Percentiles rank a stretch among this genome's conserved stretches.
These are phyloP conservation scores for Scylla paramamosain DNA, from an alignment of 1,140 invertebrate species.

Conservation along the genomic window DNA sequence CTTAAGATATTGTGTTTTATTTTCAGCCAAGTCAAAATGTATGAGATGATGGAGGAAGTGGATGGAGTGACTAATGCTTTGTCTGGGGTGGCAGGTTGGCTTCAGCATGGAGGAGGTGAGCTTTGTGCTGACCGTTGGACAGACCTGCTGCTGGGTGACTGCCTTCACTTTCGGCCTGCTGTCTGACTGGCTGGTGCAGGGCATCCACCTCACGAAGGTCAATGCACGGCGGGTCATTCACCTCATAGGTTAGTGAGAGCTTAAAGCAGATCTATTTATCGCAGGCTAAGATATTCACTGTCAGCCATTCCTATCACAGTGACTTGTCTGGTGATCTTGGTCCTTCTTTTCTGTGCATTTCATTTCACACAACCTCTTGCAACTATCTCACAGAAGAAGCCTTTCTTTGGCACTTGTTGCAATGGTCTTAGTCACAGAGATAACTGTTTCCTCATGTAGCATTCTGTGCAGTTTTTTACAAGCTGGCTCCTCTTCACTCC, in stretches of 20 bases:
- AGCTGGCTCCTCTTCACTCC: not conserved
- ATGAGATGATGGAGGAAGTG: no score
- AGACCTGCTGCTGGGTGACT: conserved; percentile 23
- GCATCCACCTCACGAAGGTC: conserved; percentile 2
- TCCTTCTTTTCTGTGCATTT: no score
- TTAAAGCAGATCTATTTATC: not conserved
- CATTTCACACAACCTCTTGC: no score
- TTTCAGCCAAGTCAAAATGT: no score
- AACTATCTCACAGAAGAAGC: no score
- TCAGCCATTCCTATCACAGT: no score
- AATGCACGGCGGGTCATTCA: conserved; percentile 58
- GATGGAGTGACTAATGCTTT: not conserved
- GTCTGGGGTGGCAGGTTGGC: conserved; percentile 37
- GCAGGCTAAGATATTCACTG: no score
- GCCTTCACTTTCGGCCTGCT: conserved; percentile 56
- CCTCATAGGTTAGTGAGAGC: conserved; percentile 34
- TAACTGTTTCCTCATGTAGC: not conserved
- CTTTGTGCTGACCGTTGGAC: conserved; percentile 41
- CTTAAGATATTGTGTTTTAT: no score
- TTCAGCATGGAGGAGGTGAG: conserved; percentile 51
- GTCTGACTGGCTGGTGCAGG: conserved; percentile 35
- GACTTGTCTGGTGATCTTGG: no score
- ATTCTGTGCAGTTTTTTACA: not conserved
- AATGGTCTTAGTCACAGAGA: no score
- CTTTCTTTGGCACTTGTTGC: no score